Evolutionary conservation across 1,140 invertebrate species (phyloP), one percentile per base, ranked within the genome.

Genomic region (Rhagoletis zephyria): DNA sequence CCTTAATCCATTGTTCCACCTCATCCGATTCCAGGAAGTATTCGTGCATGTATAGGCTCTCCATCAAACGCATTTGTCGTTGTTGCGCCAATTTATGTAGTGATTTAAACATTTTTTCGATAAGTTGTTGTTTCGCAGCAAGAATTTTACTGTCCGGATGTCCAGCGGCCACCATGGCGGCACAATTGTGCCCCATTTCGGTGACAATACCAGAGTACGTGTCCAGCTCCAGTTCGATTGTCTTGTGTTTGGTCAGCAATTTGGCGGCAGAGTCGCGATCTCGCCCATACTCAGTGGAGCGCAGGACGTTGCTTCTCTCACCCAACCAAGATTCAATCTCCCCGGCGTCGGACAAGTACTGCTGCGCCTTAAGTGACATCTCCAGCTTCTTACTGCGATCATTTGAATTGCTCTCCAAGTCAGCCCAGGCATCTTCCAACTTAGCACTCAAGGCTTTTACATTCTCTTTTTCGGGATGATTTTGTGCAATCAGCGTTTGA

Each of bases 261-360:
- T 98, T 98, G 16, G 97, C 97, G 63, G 97, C 97, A 14, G 97
- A 95, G 91, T 98, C 97, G 74, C 97, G 95, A 94, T 99, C 98
- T 60, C 97, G 94, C 30, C 97, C 97, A 89, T 96, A 97, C 92
- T 98, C 97, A 5, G 95, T 96, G 42, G 96, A 97, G 65, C 95
- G 95, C 7, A 98, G 93, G 42, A 97, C 95, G 87, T 97, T 96
- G 81, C 96, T 96, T 91, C 97, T 97, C 93, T 98, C 97, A 63
- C 95, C 95, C 85, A 99, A 95, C 98, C 98, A 99, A 81, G 96
- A 96, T 93, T 99, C 98, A 89, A 98, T 96, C 94, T 99, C 98
- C 88, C 96, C 96, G 6, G 97, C 96, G 92, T 98, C 98, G 90
- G 96, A 97, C 93, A 97, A 95, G 93, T 97, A 97, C 94, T 98